Evolutionary conservation across 1,140 invertebrate species (phyloP), one percentile per base, ranked within the genome.

Genomic region (Aphelenchoides fujianensis): DNA sequence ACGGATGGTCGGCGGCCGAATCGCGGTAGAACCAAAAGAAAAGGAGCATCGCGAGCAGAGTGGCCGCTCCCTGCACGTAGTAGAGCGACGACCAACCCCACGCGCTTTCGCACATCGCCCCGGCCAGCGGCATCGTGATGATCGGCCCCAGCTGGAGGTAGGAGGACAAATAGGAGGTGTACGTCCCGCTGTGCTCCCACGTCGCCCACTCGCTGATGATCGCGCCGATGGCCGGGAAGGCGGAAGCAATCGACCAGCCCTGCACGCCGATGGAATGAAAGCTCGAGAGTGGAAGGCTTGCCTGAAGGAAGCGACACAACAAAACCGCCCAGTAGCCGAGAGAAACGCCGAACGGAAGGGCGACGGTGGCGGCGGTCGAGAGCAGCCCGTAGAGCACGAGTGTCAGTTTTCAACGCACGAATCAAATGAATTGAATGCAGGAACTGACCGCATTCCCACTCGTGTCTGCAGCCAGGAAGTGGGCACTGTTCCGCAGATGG

Each of bases 91-190:
- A 71, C 74, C 74, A 75, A 3, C 74, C 31, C 12, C 23, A 48
- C 34, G 30, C 23, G 16, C 41, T 36, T n/a, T 69, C 69, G 37
- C 74, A 75, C 2, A 75, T 30, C 27, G 23, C 70, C 9, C 74
- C 74, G 35, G 74, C 34, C 31, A 73, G 31, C 36, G 74, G 74
- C 74, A 75, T 75, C 28, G 74, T 77, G 41, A 75, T 7, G n/a
- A 75, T 61, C 5, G 48, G n/a, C 5, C 35, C 30, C 2, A 75
- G 32, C 70, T 75, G 62, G 23, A 72, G 30, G 30, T 67, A 48
- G 2, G 34, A 55, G 12, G 62, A 68, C 9, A 69, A 9, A 30
- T 30, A 31, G 12, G 67, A 55, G 57, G 69, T 68, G 3, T 19
- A 69, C 0, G 66, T 23, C 0, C 67, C 67, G 16, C 30, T n/a